Evolutionary conservation across 2,113 vertebrate genomes (phyloP).

Genomic region (Hippocampus mohnikei): DNA sequence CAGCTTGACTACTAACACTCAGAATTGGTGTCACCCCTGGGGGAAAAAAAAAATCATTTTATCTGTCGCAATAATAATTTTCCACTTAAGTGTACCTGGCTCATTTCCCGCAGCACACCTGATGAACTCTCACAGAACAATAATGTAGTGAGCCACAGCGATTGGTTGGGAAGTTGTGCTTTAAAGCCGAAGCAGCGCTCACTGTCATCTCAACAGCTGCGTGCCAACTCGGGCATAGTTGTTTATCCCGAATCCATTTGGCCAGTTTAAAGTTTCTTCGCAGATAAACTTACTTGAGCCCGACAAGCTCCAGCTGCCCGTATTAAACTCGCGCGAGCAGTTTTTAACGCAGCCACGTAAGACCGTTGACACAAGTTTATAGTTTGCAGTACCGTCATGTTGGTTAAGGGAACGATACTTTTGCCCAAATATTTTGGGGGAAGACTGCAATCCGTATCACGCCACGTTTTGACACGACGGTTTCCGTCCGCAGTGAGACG

Average conservation of each 20-base stretch:
- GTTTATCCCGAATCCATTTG: slow-evolving; percentile 35
- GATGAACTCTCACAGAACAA: too few species aligned
- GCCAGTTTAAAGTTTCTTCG: slow-evolving; percentile 24
- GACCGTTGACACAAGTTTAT: background rate
- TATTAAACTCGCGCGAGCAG: slow-evolving; percentile 2
- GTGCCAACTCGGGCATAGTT: slow-evolving; percentile 5
- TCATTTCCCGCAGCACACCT: too few species aligned
- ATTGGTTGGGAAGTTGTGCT: background rate
- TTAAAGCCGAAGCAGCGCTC: background rate
- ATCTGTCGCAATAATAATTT: too few species aligned
- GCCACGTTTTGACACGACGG: background rate
- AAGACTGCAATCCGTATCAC: too few species aligned
- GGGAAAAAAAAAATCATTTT: too few species aligned
- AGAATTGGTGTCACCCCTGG: too few species aligned
- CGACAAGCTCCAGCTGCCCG: slow-evolving; percentile 24
- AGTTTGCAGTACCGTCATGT: background rate
- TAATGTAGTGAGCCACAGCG: too few species aligned
- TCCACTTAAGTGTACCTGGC: background rate
- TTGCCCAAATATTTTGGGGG: too few species aligned
- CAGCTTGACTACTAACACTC: too few species aligned
- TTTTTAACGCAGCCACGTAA: background rate
- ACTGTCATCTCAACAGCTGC: slow-evolving; percentile 40
- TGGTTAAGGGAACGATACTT: background rate
- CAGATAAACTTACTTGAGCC: slow-evolving; percentile 10
- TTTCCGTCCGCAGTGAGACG: background rate